These are phyloP conservation scores for Lagopus leucura DNA, from an alignment of 2,113 vertebrate genomes.

Conservation along the genomic window DNA sequence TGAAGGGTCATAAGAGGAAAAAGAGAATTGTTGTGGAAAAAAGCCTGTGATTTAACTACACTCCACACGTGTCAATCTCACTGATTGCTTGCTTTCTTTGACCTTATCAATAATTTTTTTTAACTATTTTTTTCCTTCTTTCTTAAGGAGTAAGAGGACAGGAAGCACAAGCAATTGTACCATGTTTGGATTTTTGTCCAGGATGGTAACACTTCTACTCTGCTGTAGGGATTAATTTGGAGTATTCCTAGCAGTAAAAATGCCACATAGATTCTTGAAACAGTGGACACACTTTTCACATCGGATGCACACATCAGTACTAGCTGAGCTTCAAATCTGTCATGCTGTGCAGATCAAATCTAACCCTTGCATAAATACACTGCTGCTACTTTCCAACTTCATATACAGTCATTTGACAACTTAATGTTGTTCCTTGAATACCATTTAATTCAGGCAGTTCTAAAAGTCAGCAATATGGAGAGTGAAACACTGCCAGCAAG, in stretches of 20 bases:
- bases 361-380: conserved; percentile 24
- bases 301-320: conserved; percentile 44
- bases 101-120: neutral
- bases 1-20: neutral
- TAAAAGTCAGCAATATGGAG: neutral
- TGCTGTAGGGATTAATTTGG: conserved; percentile 18
- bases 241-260: neutral
- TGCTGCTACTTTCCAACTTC: neutral
- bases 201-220: neutral
- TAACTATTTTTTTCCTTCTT: neutral
- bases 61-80: neutral
- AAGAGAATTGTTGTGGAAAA: neutral
- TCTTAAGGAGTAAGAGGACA: accelerated
- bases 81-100: neutral
- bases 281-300: neutral
- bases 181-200: neutral
- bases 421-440: neutral
- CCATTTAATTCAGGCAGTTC: neutral
- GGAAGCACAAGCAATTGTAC: accelerated
- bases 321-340: conserved; percentile 61
- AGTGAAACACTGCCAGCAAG: neutral
- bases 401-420: neutral
- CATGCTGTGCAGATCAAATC: conserved; percentile 59
- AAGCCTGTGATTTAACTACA: neutral
- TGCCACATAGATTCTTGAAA: conserved; percentile 16